Evolutionary conservation across 2,113 vertebrate species (phyloP).

Genomic region (Apodemus speciosus): DNA sequence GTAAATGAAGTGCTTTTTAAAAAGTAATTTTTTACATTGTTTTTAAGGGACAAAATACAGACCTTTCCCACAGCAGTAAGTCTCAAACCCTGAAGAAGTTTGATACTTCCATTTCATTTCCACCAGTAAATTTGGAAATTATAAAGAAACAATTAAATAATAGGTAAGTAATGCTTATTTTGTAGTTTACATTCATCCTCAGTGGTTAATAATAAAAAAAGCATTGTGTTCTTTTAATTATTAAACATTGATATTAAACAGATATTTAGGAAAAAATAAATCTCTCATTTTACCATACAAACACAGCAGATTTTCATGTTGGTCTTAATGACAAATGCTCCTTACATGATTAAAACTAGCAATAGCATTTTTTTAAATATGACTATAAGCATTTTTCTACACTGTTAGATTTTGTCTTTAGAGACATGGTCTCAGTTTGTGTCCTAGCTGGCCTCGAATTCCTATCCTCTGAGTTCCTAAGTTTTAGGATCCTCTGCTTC

Average conservation of each 20-base stretch:
- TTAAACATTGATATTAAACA: slow-evolving; percentile 27
- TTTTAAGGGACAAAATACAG: slow-evolving; percentile 75
- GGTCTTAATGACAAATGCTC: slow-evolving; percentile 11
- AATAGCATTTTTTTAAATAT: not conserved
- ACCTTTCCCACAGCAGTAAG: not conserved
- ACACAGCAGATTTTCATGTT: not conserved
- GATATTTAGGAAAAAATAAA: slow-evolving; percentile 22
- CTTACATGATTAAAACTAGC: slow-evolving; percentile 21
- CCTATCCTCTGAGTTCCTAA: not conserved
- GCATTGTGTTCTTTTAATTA: slow-evolving; percentile 1
- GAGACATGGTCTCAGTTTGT: not conserved
- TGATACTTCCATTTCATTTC: slow-evolving; percentile 85
- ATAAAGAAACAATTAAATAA: slow-evolving; percentile 90
- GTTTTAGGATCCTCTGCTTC: not conserved
- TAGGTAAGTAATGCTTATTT: slow-evolving; percentile 84
- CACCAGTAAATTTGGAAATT: slow-evolving; percentile 86
- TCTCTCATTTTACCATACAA: not conserved
- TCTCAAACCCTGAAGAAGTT: slow-evolving; percentile 75
- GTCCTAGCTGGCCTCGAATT: not conserved
- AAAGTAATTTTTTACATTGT: slow-evolving; percentile 37
- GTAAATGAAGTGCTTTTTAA: not conserved
- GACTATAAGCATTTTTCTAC: not conserved
- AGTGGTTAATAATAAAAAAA: slow-evolving; percentile 18
- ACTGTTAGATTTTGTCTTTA: not conserved
- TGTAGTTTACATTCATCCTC: slow-evolving; percentile 37